A percentile compares a stretch with the other conserved stretches of the same genome.
Evolutionary conservation across 2,113 vertebrate genomes (phyloP).

Genomic region (Eptesicus fuscus): DNA sequence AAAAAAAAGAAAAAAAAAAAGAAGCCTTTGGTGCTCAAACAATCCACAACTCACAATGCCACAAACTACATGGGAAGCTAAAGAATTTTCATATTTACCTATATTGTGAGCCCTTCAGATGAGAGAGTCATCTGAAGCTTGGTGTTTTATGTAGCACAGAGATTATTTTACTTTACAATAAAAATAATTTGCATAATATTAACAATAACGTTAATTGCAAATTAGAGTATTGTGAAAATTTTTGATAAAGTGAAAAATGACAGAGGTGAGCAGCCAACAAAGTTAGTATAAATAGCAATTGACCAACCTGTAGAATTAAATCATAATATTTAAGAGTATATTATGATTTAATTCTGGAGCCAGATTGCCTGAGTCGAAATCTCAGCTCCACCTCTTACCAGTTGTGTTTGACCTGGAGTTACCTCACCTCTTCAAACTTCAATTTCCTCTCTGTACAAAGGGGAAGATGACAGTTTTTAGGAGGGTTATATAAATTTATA

Average conservation of each 20-base stretch:
- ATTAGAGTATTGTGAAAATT: not conserved
- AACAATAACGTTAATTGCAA: not conserved
- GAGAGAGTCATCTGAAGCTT: not conserved
- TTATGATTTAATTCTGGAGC: not conserved
- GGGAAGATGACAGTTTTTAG: not conserved
- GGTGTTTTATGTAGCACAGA: not conserved
- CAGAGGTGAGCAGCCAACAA: not conserved
- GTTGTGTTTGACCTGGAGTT: not conserved
- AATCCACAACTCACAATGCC: not conserved
- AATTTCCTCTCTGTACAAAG: not conserved
- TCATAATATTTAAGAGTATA: not conserved
- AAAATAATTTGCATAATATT: not conserved
- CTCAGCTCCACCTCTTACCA: not conserved
- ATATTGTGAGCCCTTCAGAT: not conserved
- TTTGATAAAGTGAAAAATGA: not conserved
- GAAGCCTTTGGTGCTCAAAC: constrained; percentile 67
- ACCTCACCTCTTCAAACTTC: not conserved
- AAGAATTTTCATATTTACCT: not conserved
- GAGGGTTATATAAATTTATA: not conserved
- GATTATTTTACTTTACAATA: not conserved
- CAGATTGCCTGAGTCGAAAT: not conserved
- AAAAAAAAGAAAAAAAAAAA: constrained; percentile 73
- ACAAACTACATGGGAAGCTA: not conserved
- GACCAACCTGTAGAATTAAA: not conserved
- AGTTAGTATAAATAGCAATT: not conserved